phyloP scores from a whole-genome alignment of 2,888 invertebrate species.

The Melangyna quadrimaculata region DNA sequence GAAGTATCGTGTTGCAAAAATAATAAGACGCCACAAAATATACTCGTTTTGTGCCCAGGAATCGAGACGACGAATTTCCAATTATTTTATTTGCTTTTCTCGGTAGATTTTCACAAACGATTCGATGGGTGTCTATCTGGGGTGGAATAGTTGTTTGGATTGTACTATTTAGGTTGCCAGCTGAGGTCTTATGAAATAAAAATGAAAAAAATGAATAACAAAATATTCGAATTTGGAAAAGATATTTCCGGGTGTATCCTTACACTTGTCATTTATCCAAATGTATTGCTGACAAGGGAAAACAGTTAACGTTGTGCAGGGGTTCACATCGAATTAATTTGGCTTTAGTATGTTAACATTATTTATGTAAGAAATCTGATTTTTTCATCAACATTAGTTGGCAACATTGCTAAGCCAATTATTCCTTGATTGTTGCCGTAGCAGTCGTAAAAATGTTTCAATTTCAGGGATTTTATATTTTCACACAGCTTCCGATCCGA shows the following conservation, averaged over 20 bases:
- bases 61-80: conserved; percentile 36
- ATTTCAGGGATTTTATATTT: conserved; percentile 66
- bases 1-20: conserved; percentile 54
- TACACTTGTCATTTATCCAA: too few species aligned
- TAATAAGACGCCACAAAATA: conserved; percentile 39
- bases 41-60: conserved; percentile 41
- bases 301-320: too few species aligned
- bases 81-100: conserved; percentile 61
- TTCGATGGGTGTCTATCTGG: conserved; percentile 21
- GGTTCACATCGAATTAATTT: too few species aligned
- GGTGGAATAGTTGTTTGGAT: conserved; percentile 1
- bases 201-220: too few species aligned
- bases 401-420: not conserved
- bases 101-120: conserved; percentile 33
- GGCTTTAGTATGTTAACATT: too few species aligned
- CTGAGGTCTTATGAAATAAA: not conserved
- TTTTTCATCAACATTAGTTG: not conserved
- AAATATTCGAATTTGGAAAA: too few species aligned
- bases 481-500: conserved; percentile 31
- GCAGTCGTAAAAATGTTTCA: conserved; percentile 62
- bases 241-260: too few species aligned
- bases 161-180: not conserved
- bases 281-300: too few species aligned
- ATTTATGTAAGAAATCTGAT: not conserved
- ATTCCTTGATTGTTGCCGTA: conserved; percentile 2